phyloP scores from a whole-genome alignment of 2,888 invertebrate genomes.

The Rhodophaea formosa region DNA sequence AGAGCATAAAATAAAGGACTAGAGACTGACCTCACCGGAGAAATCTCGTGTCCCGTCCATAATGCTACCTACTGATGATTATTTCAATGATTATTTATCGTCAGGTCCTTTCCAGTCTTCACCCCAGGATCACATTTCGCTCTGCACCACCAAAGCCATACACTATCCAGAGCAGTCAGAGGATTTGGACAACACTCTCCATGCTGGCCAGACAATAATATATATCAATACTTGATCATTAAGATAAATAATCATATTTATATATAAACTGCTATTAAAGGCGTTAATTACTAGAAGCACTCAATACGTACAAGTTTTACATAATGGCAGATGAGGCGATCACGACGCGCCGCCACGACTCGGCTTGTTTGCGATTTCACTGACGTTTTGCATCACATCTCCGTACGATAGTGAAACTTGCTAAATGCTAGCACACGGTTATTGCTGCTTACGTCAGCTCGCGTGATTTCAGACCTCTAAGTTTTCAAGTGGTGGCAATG shows the following conservation, averaged over 20 bases:
- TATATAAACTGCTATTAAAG: neutral
- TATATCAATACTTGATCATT: too few relatives aligned
- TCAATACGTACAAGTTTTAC: neutral
- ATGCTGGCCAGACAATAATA: too few relatives aligned
- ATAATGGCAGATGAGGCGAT: constrained; percentile 10
- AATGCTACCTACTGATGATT: too few relatives aligned
- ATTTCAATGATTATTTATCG: too few relatives aligned
- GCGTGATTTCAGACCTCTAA: neutral
- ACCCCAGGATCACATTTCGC: too few relatives aligned
- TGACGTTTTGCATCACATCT: constrained; percentile 35
- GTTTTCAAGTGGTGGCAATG: neutral
- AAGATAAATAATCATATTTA: neutral
- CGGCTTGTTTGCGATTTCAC: constrained; percentile 61
- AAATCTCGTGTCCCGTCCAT: too few relatives aligned
- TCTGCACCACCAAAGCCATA: too few relatives aligned
- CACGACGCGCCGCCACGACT: constrained; percentile 10
- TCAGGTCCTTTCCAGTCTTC: too few relatives aligned
- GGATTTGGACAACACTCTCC: too few relatives aligned
- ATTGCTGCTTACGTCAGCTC: neutral
- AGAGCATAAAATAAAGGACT: too few relatives aligned
- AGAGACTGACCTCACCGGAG: too few relatives aligned
- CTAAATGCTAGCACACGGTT: constrained; percentile 39
- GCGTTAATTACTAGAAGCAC: neutral
- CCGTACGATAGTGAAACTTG: constrained; percentile 37
- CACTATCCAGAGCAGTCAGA: too few relatives aligned